Evolutionary conservation across 2,797 vertebrate genomes (phyloP).

Genomic region (Carduelis carduelis): DNA sequence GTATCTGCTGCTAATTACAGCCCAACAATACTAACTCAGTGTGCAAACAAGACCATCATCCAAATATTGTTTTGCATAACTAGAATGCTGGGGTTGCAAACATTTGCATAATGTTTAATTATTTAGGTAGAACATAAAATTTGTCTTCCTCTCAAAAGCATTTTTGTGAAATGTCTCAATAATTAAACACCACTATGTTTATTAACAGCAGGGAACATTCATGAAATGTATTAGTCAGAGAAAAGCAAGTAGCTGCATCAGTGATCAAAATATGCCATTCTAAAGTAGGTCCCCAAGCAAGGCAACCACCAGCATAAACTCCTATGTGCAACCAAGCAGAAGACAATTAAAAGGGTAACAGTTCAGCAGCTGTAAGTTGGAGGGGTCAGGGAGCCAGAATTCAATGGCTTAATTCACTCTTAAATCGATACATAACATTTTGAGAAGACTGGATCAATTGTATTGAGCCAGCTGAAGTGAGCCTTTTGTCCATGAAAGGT

Average conservation of each 20-base stretch:
- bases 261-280: not conserved
- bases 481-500: not conserved
- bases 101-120: constrained; percentile 59
- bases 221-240: constrained; percentile 39
- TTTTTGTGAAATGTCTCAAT: constrained; percentile 50
- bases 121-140: constrained; percentile 51
- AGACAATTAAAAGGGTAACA: not conserved
- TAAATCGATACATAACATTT: not conserved
- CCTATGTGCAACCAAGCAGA: not conserved
- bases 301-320: not conserved
- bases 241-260: not conserved
- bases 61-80: constrained; percentile 51
- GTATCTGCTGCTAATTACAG: constrained; percentile 26
- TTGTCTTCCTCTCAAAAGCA: constrained; percentile 27
- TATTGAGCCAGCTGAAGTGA: not conserved
- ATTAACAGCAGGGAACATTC: constrained; percentile 38
- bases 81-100: not conserved
- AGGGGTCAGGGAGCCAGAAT: not conserved
- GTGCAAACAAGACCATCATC: constrained; percentile 36
- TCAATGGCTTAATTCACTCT: constrained; percentile 15
- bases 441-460: not conserved
- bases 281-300: not conserved
- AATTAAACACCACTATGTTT: constrained; percentile 56
- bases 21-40: not conserved
- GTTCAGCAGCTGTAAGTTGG: not conserved